A percentile compares a stretch with the other conserved stretches of the same genome.
Evolutionary conservation across 1,140 invertebrate species (phyloP).

Genomic region (Cepaea nemoralis): DNA sequence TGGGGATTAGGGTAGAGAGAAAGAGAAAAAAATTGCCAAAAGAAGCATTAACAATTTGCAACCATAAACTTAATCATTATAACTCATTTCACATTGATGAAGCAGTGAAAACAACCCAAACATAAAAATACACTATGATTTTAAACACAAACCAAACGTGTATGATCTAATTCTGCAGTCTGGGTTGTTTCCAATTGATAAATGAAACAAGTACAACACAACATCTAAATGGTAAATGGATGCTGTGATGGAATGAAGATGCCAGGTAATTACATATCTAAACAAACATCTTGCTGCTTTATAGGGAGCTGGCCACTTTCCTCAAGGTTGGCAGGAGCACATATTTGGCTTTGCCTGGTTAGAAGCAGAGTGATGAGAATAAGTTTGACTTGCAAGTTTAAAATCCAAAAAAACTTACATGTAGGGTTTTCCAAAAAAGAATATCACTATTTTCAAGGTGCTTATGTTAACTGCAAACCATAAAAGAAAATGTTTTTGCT

Average conservation of each 20-base stretch:
- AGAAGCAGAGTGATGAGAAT: background rate
- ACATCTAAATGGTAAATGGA: background rate
- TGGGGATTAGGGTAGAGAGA: background rate
- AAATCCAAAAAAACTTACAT: too few relatives aligned
- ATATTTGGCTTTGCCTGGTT: constrained; percentile 5
- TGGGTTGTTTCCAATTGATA: background rate
- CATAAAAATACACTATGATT: background rate
- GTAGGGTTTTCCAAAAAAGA: too few relatives aligned
- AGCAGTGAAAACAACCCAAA: background rate
- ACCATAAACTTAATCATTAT: background rate
- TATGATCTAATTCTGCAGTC: background rate
- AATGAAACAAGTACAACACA: background rate
- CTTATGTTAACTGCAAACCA: too few relatives aligned
- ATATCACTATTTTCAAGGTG: too few relatives aligned
- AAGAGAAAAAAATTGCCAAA: constrained; percentile 27
- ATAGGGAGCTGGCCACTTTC: background rate
- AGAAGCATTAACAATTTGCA: constrained; percentile 16
- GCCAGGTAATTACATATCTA: too few relatives aligned
- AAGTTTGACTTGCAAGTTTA: background rate
- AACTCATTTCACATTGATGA: background rate
- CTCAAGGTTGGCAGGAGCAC: background rate
- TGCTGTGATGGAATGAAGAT: too few relatives aligned
- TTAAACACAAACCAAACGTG: background rate
- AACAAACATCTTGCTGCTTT: background rate
- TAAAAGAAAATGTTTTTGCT: too few relatives aligned